phyloP scores from a whole-genome alignment of 2,888 invertebrate genomes.

The Apoda limacodes region DNA sequence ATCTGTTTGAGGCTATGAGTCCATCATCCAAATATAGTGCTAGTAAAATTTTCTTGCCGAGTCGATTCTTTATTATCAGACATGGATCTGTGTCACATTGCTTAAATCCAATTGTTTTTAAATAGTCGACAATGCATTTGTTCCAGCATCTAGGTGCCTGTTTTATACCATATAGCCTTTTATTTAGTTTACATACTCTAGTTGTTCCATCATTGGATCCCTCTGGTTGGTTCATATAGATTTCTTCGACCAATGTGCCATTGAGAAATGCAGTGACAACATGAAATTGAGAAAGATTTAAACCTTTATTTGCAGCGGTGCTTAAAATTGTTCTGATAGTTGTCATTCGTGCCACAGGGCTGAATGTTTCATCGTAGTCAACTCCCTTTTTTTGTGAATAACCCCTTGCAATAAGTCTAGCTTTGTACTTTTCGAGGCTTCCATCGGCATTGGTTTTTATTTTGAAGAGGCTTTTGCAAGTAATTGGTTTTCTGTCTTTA shows the following conservation, averaged over 20 bases:
- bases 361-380: background rate
- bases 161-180: conserved; percentile 6
- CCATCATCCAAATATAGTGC: conserved; percentile 15
- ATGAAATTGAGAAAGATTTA: conserved; percentile 5
- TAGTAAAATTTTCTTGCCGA: conserved; percentile 5
- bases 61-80: conserved; percentile 5
- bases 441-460: conserved; percentile 19
- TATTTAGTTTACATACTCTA: conserved; percentile 5
- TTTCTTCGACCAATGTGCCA: background rate
- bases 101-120: conserved; percentile 1
- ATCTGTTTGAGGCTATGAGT: conserved; percentile 6
- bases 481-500: conserved; percentile 17
- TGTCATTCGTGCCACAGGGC: conserved; percentile 8
- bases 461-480: conserved; percentile 17
- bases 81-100: conserved; percentile 10
- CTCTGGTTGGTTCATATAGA: conserved; percentile 6
- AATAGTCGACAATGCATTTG: conserved; percentile 4
- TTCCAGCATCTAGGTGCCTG: conserved; percentile 10
- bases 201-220: conserved; percentile 7
- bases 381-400: conserved; percentile 4
- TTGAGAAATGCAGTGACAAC: conserved; percentile 6
- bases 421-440: conserved; percentile 17
- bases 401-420: conserved; percentile 14
- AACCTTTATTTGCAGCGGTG: conserved; percentile 7
- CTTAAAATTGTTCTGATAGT: conserved; percentile 9